These are phyloP conservation scores for Clunio marinus DNA, from an alignment of 2,888 invertebrate species.

Conservation along the genomic window DNA sequence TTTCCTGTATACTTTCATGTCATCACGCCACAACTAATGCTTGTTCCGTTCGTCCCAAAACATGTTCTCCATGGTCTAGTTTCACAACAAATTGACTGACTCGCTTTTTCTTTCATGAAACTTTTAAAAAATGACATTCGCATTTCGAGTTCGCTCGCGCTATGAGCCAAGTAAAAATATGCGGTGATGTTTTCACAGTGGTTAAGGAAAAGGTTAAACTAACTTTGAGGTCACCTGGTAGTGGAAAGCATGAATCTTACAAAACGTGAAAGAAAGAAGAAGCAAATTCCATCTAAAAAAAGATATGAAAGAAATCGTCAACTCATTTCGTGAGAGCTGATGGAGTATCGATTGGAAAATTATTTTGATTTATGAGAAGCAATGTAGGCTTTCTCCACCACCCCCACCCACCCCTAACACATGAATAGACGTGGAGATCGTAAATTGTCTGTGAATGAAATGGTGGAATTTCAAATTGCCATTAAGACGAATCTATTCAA, in stretches of 20 bases:
- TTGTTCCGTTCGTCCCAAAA: neutral
- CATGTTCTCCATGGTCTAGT: neutral
- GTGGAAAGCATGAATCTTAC: neutral
- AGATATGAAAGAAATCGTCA: slow-evolving; percentile 5
- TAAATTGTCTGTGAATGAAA: slow-evolving; percentile 28
- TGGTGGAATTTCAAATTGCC: neutral
- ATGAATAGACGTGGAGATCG: neutral
- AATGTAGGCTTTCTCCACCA: neutral
- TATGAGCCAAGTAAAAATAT: too few species aligned
- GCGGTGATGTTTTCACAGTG: too few species aligned
- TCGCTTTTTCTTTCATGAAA: neutral
- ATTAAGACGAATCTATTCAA: neutral
- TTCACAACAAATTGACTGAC: too few species aligned
- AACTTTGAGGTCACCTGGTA: neutral
- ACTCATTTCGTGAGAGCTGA: slow-evolving; percentile 9
- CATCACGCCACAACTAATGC: neutral
- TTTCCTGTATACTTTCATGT: neutral
- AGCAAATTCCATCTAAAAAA: neutral
- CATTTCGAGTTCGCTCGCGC: neutral
- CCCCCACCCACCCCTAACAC: neutral
- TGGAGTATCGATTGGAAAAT: slow-evolving; percentile 35
- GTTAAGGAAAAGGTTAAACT: neutral
- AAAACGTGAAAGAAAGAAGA: neutral
- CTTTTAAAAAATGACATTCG: neutral
- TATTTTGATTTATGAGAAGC: slow-evolving; percentile 32